Evolutionary conservation across 2,888 invertebrate genomes (phyloP), one percentile per base, ranked within the genome.

Genomic region (Trissonchulus sp.): DNA sequence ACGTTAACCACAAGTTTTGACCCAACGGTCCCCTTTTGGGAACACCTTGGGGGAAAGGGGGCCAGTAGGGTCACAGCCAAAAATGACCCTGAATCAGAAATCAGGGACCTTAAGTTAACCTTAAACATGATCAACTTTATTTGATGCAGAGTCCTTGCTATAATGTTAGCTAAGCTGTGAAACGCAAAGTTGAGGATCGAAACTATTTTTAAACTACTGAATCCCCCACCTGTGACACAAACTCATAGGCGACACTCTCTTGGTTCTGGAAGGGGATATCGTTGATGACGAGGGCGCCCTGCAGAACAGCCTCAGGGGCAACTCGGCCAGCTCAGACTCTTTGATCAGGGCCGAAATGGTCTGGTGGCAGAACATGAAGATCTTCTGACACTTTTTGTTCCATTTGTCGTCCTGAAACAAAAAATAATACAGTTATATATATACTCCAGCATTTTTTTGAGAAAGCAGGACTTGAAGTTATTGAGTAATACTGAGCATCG

Each of bases 331-430:
- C 84, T 98, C 98, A 0, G 94, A 95, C 85, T 98, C 97, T 73
- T 80, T 78, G 68, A 95, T 93, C 73, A 99, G 87, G 76, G 93
- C 93, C 34, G 91, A 92, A 81, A 99, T 94, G 0, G 96, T 97
- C 81, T 93, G 92, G 85, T 96, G 96, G 83, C 95, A 97, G 85
- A 97, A 98, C 86, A 97, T 94, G 88, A 99, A 94, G 79, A 99
- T 95, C 87, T 97, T 98, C 85, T 93, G 92, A 82, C 97, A 94
- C 84, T 99, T 98, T 86, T 94, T 96, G 85, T 96, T 93, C 97
- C 98, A 99, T 88, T 94, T 93, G 74, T 93, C 93, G 84, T 98
- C 97, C 90, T 92, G 74, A 74, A 78, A 71, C 8, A 34, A 3
- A 71, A 71, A n/a, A 8, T 48, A 48, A 48, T n/a, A n/a, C n/a